phyloP scores from a whole-genome alignment of 2,797 vertebrate genomes.

The Dicrostonyx torquatus region DNA sequence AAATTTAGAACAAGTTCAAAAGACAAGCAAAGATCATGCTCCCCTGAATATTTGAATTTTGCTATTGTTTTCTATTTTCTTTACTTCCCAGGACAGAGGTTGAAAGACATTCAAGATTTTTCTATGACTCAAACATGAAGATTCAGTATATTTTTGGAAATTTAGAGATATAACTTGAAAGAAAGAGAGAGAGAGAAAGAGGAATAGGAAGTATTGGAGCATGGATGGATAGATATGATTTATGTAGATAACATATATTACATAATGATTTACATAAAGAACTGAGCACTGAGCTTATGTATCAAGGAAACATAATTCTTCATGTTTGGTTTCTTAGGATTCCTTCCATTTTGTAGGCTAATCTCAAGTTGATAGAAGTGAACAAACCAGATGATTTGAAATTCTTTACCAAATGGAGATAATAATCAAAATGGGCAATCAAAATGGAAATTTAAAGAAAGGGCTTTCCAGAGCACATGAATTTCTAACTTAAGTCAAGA shows the following conservation, averaged over 20 bases:
- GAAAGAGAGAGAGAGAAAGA: not conserved
- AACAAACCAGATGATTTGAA: conserved; percentile 16
- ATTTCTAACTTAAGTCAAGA: conserved; percentile 35
- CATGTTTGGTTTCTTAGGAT: not conserved
- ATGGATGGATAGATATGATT: not conserved
- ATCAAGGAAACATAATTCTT: conserved; percentile 9
- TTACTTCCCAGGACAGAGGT: not conserved
- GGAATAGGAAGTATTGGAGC: not conserved
- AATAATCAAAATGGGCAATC: conserved; percentile 24
- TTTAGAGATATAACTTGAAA: not conserved
- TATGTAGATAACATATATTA: not conserved
- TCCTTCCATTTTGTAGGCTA: not conserved
- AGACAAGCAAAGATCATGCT: not conserved
- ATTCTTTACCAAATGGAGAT: conserved; percentile 44
- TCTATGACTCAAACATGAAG: conserved; percentile 16
- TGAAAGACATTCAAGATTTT: not conserved
- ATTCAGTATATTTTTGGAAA: not conserved
- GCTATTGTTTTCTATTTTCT: not conserved
- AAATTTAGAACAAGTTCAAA: not conserved
- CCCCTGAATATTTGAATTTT: not conserved
- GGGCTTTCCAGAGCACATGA: not conserved
- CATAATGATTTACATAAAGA: conserved; percentile 4
- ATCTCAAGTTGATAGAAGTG: not conserved
- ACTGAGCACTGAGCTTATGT: not conserved
- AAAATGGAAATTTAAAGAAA: conserved; percentile 38